These are phyloP conservation scores for Contarinia nasturtii DNA, from an alignment of 1,140 invertebrate genomes.

Conservation along the genomic window DNA sequence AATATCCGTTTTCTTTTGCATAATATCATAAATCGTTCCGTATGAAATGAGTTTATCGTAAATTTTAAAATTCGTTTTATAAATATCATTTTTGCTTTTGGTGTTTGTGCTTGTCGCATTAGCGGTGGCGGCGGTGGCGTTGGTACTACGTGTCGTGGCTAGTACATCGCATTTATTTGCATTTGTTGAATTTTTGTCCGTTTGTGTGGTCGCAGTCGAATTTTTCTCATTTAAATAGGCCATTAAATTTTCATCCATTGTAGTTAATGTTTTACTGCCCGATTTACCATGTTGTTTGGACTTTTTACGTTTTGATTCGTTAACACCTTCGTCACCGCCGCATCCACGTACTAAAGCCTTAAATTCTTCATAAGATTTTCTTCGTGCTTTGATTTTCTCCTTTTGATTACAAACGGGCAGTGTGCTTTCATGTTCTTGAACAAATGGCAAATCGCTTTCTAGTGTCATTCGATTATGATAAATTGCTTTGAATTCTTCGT, in stretches of 20 bases:
- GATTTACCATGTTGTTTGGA: neutral
- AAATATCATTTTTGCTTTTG: constrained; percentile 5
- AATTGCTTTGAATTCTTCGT: constrained; percentile 20
- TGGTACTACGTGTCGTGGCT: too few species aligned
- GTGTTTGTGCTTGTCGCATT: neutral
- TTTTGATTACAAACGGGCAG: constrained; percentile 2
- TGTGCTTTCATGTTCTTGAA: too few species aligned
- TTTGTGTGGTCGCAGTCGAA: too few species aligned
- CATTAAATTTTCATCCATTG: too few species aligned
- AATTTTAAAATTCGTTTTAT: constrained; percentile 19
- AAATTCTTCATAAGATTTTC: constrained; percentile 24
- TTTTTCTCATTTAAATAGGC: too few species aligned
- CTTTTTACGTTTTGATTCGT: neutral
- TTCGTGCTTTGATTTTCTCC: constrained; percentile 20
- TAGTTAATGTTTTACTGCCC: too few species aligned
- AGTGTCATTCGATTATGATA: constrained; percentile 1
- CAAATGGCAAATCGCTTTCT: neutral
- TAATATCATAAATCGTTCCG: constrained; percentile 23
- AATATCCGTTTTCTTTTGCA: constrained; percentile 22
- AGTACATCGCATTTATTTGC: neutral
- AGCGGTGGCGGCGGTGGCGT: too few species aligned
- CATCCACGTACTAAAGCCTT: constrained; percentile 20
- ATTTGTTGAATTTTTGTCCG: too few species aligned
- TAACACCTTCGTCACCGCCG: constrained; percentile 5
- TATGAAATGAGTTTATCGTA: constrained; percentile 20